Base-by-base conservation (phyloP, 1,140 invertebrate genomes). In the Yoshiicerus persimilis region DNA sequence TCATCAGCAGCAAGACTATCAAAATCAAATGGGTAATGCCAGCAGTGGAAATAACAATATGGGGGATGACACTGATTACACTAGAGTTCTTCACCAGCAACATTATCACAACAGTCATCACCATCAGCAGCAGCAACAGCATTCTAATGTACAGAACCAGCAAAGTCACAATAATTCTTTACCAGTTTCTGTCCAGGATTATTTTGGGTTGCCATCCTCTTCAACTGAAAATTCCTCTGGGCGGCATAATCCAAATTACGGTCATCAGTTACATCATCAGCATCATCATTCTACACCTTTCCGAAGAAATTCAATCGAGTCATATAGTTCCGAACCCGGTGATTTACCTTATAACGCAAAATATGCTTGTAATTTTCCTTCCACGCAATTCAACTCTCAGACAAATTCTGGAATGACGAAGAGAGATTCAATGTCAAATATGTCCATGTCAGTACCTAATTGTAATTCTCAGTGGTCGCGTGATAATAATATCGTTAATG, bases 271-370 rank as follows among this genome's bases (percentile, higher is more conserved):
- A 27, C 89, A 86, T 32, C 86, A 87, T 20, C 39, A 47, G 36
- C 56, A 77, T 34, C 87, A 87, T 13, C 47, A 85, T 32, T 75
- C 86, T 62, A 34, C 84, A 34, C 88, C 89, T 20, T 87, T 88
- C 75, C 32, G 90, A 64, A 80, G 90, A 86, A 91, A 91, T 77
- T 91, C 90, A 34, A 90, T 91, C 9, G 90, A 91, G 64, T 91
- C 90, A n/a, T 91, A 84, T 66, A 91, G 90, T 88, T 77, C 88
- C 5, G 88, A 89, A 77, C 77, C 86, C 23, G 88, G 89, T 87
- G 88, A 87, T 27, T 39, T 84, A 36, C 30, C 70, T 36, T 89
- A 89, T 32, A 85, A 85, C 64, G 39, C 80, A n/a, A 90, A 88
- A 66, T 90, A 90, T 84, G 86, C 86, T 13, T 89, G 86, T 66